Percentiles rank a stretch among this genome's conserved stretches.
Evolutionary conservation across 2,888 invertebrate genomes (phyloP).

Genomic region (Aleiodes testaceus): DNA sequence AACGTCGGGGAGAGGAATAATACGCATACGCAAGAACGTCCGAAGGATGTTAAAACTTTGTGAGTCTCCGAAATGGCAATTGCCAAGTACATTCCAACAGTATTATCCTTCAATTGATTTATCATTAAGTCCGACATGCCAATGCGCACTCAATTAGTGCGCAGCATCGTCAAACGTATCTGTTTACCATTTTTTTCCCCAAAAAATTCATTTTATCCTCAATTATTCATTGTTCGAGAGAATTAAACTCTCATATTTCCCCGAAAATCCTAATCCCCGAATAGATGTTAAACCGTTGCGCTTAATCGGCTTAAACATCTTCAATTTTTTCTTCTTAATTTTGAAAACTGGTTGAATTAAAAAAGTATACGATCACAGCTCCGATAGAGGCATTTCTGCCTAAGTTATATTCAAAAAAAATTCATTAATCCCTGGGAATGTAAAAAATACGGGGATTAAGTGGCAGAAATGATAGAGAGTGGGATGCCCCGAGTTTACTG

Average conservation of each 20-base stretch:
- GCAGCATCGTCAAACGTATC: constrained; percentile 52
- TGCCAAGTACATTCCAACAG: constrained; percentile 48
- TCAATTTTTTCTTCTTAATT: background rate
- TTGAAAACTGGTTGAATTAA: background rate
- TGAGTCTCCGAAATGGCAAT: constrained; percentile 2
- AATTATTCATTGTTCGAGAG: background rate
- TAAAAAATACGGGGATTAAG: constrained; percentile 10
- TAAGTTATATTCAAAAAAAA: background rate
- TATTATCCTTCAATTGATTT: constrained; percentile 60
- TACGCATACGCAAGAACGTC: background rate
- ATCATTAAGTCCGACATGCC: constrained; percentile 54
- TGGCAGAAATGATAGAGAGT: constrained; percentile 12
- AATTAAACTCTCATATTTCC: background rate
- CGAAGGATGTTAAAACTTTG: background rate
- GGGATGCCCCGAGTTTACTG: background rate
- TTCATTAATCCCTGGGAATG: constrained; percentile 13
- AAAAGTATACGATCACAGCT: background rate
- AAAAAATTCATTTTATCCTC: background rate
- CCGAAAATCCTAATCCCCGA: background rate
- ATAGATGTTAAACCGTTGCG: background rate
- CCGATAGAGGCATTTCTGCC: too few species aligned
- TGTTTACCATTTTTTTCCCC: background rate
- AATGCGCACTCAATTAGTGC: constrained; percentile 60
- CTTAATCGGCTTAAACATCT: constrained; percentile 8
- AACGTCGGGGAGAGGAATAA: background rate